Evolutionary conservation across 2,888 invertebrate species (phyloP).

Genomic region (Alloplasta piceator): DNA sequence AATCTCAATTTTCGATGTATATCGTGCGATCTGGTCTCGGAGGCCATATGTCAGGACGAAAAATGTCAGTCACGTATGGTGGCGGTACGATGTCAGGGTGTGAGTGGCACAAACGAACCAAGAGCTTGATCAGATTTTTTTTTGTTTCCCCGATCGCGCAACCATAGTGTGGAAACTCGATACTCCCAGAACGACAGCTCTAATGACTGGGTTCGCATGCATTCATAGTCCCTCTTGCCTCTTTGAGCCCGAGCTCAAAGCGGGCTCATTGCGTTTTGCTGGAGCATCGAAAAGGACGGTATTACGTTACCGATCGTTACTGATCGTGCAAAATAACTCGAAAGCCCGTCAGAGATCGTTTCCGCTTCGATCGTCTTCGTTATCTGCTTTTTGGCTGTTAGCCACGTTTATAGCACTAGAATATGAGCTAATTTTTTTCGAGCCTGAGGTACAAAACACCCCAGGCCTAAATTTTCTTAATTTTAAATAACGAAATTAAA

Average conservation of each 20-base stretch:
- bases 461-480: no score
- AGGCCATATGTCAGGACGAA: constrained; percentile 65
- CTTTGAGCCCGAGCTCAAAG: constrained; percentile 6
- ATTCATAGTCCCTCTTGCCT: not conserved
- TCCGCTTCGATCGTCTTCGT: constrained; percentile 5
- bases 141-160: constrained; percentile 61
- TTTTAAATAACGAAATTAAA: no score
- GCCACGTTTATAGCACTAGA: no score
- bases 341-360: constrained; percentile 13
- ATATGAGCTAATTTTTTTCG: no score
- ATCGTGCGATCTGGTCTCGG: constrained; percentile 47
- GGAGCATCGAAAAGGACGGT: constrained; percentile 36
- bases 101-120: constrained; percentile 37
- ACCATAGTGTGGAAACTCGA: constrained; percentile 58
- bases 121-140: constrained; percentile 43
- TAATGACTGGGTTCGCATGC: constrained; percentile 60
- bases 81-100: constrained; percentile 36
- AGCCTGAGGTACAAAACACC: no score
- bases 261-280: constrained; percentile 31
- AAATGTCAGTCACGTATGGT: constrained; percentile 66
- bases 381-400: not conserved
- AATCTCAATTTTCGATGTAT: constrained; percentile 47
- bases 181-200: constrained; percentile 58
- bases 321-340: constrained; percentile 17
- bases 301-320: constrained; percentile 58